Evolutionary conservation across 2,888 invertebrate species (phyloP).

Genomic region (Allacma fusca): DNA sequence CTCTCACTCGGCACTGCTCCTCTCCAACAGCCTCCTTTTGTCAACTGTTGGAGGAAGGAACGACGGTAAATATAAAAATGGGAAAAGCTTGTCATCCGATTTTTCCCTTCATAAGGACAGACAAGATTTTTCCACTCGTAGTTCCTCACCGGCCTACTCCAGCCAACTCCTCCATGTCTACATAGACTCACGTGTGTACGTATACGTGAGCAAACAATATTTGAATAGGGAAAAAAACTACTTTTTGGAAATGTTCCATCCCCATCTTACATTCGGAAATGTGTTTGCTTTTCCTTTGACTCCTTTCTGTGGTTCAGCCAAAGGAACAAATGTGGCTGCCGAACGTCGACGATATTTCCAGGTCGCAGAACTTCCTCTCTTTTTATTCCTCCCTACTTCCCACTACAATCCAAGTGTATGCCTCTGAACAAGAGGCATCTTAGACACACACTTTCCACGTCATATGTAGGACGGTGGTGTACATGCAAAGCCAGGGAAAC

Average conservation of each 20-base stretch:
- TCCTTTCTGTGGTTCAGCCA: constrained; percentile 14
- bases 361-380: constrained; percentile 1
- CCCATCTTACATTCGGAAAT: constrained; percentile 26
- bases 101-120: constrained; percentile 7
- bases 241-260: constrained; percentile 31
- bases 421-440: too few relatives aligned
- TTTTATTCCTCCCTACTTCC: neutral
- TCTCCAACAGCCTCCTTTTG: neutral
- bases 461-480: too few relatives aligned
- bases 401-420: too few relatives aligned
- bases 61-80: neutral
- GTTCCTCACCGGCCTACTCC: too few relatives aligned
- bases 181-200: neutral
- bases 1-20: neutral
- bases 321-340: constrained; percentile 12
- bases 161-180: too few relatives aligned
- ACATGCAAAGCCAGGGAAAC: too few relatives aligned
- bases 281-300: constrained; percentile 29
- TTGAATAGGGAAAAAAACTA: constrained; percentile 20
- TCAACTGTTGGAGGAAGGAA: too few relatives aligned
- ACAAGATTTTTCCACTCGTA: too few relatives aligned
- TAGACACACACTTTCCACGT: too few relatives aligned
- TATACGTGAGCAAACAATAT: constrained; percentile 26
- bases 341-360: constrained; percentile 19
- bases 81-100: constrained; percentile 20